These are phyloP conservation scores for Amblyornis subalaris DNA, from an alignment of 2,113 vertebrate genomes.

Conservation along the genomic window DNA sequence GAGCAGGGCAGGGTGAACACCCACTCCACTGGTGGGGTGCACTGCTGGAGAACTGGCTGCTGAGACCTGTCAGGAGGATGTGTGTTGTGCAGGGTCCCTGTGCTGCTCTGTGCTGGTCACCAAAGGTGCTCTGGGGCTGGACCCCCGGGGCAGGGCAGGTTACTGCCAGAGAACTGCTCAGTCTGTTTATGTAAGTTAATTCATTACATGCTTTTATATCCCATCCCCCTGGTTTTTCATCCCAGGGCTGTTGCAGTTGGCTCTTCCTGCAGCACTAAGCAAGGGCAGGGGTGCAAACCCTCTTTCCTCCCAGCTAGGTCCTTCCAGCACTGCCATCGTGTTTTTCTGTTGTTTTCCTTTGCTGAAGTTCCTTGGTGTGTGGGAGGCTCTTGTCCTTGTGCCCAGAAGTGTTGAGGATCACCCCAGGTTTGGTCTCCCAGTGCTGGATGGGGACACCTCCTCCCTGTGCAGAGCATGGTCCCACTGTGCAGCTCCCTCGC, in stretches of 20 bases:
- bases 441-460: background rate
- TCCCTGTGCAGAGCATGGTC: background rate
- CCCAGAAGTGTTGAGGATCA: background rate
- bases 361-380: fast-evolving
- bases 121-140: background rate
- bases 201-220: background rate
- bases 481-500: background rate
- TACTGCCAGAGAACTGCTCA: background rate
- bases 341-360: background rate
- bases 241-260: background rate
- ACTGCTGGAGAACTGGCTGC: background rate
- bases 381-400: background rate
- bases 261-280: background rate
- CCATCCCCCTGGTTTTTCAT: background rate
- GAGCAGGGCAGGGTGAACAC: background rate
- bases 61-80: background rate
- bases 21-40: background rate
- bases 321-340: fast-evolving
- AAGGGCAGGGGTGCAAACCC: fast-evolving
- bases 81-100: fast-evolving
- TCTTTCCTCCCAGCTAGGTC: background rate
- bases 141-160: background rate
- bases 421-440: background rate
- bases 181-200: background rate
- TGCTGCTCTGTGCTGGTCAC: background rate